A percentile compares a stretch with the other conserved stretches of the same genome.
These are phyloP conservation scores for Dromius quadrimaculatus DNA, from an alignment of 2,888 invertebrate species.

Conservation along the genomic window DNA sequence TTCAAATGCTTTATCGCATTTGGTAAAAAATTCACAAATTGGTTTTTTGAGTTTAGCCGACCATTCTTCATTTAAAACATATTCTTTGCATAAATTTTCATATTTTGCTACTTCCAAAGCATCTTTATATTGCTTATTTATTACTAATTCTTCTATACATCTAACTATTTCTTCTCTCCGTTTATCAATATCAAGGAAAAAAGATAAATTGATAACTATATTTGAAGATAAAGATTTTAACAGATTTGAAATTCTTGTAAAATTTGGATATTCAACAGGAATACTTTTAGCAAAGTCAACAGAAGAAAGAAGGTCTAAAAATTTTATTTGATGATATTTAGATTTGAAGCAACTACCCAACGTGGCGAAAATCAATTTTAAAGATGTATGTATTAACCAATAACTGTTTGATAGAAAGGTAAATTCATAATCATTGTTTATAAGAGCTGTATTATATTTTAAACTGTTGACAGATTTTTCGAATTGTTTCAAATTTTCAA, in stretches of 20 bases:
- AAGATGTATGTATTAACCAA: constrained; percentile 71
- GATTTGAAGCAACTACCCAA: constrained; percentile 75
- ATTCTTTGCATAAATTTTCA: constrained; percentile 67
- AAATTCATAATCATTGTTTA: constrained; percentile 65
- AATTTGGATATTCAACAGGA: constrained; percentile 65
- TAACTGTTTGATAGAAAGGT: constrained; percentile 69
- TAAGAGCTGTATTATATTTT: constrained; percentile 60
- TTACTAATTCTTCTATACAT: constrained; percentile 70
- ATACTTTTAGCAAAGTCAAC: constrained; percentile 72
- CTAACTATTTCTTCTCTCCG: constrained; percentile 68
- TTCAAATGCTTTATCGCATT: constrained; percentile 74
- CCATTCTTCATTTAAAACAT: constrained; percentile 72
- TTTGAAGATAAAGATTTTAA: constrained; percentile 72
- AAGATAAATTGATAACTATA: constrained; percentile 69
- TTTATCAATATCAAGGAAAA: constrained; percentile 59
- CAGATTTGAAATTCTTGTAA: constrained; percentile 66
- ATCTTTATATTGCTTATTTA: constrained; percentile 68
- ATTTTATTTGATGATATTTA: constrained; percentile 73
- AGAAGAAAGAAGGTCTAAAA: constrained; percentile 72
- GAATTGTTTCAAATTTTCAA: constrained; percentile 64
- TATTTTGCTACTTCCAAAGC: constrained; percentile 73
- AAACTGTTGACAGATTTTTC: constrained; percentile 59
- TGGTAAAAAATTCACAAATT: constrained; percentile 70
- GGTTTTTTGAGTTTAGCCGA: constrained; percentile 68
- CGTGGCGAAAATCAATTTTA: constrained; percentile 73